A percentile compares a stretch with the other conserved stretches of the same genome.
These are phyloP conservation scores for Rhinopomastus cyanomelas DNA, from an alignment of 2,113 vertebrate species.

Conservation along the genomic window DNA sequence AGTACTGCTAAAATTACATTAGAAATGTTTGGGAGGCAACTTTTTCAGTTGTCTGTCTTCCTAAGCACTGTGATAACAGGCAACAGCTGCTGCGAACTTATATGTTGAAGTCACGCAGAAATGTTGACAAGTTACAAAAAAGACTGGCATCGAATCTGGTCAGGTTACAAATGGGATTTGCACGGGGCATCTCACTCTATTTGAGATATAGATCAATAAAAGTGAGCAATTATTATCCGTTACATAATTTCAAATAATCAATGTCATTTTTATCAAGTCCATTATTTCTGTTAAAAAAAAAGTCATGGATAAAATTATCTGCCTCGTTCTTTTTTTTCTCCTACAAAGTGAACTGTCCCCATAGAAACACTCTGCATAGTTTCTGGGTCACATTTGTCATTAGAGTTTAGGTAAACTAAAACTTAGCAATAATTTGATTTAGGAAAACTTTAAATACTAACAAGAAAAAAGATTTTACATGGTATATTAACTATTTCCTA, in stretches of 20 bases:
- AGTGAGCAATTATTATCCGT: neutral
- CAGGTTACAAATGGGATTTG: neutral
- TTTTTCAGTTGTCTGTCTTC: constrained; percentile 9
- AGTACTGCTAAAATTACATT: neutral
- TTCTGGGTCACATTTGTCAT: neutral
- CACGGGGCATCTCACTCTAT: neutral
- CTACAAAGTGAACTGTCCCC: neutral
- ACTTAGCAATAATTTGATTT: neutral
- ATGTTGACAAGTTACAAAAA: constrained; percentile 21
- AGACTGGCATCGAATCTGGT: neutral
- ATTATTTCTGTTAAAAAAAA: neutral
- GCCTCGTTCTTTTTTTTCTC: rapidly evolving
- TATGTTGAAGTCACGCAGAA: constrained; percentile 4
- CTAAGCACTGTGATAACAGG: constrained; percentile 11
- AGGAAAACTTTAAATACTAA: neutral
- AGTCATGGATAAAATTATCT: neutral
- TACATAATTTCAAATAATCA: neutral
- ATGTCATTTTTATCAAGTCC: neutral
- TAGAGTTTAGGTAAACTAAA: neutral
- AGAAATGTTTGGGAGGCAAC: constrained; percentile 9
- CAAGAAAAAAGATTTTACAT: neutral
- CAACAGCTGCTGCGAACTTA: constrained; percentile 33
- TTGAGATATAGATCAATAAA: too few relatives aligned
- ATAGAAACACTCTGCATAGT: neutral
- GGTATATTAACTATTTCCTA: neutral